A percentile compares a stretch with the other conserved stretches of the same genome.
phyloP scores from a whole-genome alignment of 92 coral and sea anemone species.

The Epizoanthus illoricatus region DNA sequence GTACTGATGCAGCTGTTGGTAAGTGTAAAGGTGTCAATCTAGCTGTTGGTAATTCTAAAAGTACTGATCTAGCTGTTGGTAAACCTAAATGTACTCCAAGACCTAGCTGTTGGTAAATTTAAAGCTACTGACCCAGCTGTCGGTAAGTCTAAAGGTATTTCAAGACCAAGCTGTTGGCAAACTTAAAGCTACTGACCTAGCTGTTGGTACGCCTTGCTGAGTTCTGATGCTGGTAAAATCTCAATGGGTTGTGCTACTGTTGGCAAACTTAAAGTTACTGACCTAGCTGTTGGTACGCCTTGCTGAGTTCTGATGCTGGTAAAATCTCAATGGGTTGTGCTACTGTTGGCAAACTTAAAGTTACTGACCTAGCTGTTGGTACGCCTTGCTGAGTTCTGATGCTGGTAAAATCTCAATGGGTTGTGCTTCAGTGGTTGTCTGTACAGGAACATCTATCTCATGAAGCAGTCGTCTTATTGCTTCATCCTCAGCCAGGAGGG shows the following conservation, averaged over 20 bases:
- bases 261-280: neutral
- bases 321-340: slow-evolving; percentile 81
- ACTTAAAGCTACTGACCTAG: neutral
- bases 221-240: slow-evolving; percentile 85
- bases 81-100: no score
- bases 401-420: slow-evolving; percentile 92
- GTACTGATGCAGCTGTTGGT: no score
- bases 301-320: slow-evolving; percentile 82
- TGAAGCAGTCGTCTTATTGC: slow-evolving; percentile 60
- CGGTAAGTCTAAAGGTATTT: no score
- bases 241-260: slow-evolving; percentile 67
- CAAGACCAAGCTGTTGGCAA: neutral
- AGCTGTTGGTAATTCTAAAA: no score
- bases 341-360: neutral
- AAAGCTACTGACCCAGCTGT: no score
- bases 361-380: slow-evolving; percentile 84
- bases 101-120: no score
- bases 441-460: slow-evolving; percentile 87
- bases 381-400: slow-evolving; percentile 74
- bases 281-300: no score
- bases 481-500: slow-evolving; percentile 86
- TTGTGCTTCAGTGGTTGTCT: slow-evolving; percentile 68
- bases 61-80: no score
- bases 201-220: slow-evolving; percentile 33
- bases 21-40: no score